These are phyloP conservation scores for Mesoclemmys tuberculata DNA, from an alignment of 2,113 vertebrate genomes.

Conservation along the genomic window DNA sequence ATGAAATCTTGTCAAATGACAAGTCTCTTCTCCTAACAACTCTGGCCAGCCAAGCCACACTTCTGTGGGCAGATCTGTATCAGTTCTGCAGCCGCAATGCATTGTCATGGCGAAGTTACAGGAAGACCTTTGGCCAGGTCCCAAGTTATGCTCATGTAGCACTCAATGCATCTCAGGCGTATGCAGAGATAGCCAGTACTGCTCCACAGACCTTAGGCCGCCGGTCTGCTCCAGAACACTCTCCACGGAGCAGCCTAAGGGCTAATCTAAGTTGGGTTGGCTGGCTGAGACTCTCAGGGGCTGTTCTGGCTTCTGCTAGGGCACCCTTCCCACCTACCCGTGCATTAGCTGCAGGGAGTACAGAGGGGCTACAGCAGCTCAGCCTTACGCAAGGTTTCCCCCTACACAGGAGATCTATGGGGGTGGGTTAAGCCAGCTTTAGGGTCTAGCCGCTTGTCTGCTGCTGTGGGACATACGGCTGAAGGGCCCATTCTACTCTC, in stretches of 20 bases:
- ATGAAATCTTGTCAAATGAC: background rate
- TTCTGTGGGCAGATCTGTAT: accelerated
- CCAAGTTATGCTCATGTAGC: accelerated
- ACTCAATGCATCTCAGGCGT: accelerated
- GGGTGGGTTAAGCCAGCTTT: background rate
- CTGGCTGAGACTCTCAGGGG: accelerated
- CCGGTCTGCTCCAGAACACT: background rate
- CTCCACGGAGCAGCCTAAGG: background rate
- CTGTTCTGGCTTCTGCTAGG: background rate
- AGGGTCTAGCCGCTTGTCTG: background rate
- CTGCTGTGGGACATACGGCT: background rate
- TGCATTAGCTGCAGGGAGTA: background rate
- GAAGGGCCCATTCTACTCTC: background rate
- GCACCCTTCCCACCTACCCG: background rate
- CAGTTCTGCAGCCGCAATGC: background rate
- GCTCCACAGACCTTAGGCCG: background rate
- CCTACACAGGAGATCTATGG: background rate
- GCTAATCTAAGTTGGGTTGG: background rate
- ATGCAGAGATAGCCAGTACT: background rate
- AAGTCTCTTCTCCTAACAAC: constrained; percentile 17
- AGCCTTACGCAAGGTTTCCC: background rate
- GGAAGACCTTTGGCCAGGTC: background rate
- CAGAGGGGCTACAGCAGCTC: background rate
- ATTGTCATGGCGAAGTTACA: background rate
- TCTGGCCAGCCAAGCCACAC: background rate